These are phyloP conservation scores for Koerneria pararmatus DNA, from an alignment of 2,888 invertebrate species.

Conservation along the genomic window DNA sequence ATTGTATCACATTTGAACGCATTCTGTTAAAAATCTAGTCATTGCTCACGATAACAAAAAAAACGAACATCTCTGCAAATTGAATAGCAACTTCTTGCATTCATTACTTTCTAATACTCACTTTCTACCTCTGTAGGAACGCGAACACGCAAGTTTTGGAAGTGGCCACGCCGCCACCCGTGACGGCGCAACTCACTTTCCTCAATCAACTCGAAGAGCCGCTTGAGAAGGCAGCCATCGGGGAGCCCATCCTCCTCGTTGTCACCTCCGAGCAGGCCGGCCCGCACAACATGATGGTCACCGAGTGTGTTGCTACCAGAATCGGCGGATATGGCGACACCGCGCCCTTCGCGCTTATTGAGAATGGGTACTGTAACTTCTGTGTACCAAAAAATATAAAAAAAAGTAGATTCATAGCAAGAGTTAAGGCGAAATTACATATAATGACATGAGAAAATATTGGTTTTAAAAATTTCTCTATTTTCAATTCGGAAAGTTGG, in stretches of 20 bases:
- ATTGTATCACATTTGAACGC: constrained; percentile 4
- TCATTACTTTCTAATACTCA: constrained; percentile 15
- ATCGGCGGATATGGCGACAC: constrained; percentile 58
- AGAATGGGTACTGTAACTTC: constrained; percentile 45
- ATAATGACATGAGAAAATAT: too few relatives aligned
- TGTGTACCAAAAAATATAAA: background rate
- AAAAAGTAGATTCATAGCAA: background rate
- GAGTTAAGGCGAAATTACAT: background rate
- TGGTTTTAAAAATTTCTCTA: background rate
- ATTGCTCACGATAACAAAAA: too few relatives aligned
- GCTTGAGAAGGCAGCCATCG: constrained; percentile 57
- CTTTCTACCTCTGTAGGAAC: constrained; percentile 18
- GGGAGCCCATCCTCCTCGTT: constrained; percentile 55
- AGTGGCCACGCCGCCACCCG: constrained; percentile 59
- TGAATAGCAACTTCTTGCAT: too few relatives aligned
- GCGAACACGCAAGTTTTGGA: constrained; percentile 51
- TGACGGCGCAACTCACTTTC: constrained; percentile 57
- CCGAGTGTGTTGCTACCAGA: constrained; percentile 59
- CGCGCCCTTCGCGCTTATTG: constrained; percentile 59
- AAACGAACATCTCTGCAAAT: background rate
- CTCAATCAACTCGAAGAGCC: constrained; percentile 54
- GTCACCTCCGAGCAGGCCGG: constrained; percentile 58
- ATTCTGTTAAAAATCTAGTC: too few relatives aligned
- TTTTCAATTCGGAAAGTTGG: too few relatives aligned
- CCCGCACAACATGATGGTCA: constrained; percentile 60